Evolutionary conservation across 2,888 invertebrate genomes (phyloP), one percentile per base, ranked within the genome.

Genomic region (Xylota sylvarum): DNA sequence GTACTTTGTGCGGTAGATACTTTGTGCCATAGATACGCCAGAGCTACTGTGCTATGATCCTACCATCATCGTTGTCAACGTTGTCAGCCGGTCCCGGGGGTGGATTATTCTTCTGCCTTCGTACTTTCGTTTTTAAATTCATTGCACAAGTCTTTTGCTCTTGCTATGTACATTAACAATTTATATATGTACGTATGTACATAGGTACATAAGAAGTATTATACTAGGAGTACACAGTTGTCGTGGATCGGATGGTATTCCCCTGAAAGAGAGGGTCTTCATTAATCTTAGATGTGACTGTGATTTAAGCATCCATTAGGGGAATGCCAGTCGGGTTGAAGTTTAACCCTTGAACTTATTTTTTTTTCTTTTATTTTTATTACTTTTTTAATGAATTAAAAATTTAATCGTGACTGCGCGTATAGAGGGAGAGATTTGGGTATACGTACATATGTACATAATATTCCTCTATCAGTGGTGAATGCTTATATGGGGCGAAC

Each of bases 261-360:
- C 76, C 62, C 55, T 32, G 50, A 32, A 62, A 35, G 14, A 35
- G 72, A 56, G 73, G 67, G 52, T 67, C 74, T 81, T 82, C 82
- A 82, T 86, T 86, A 86, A 86, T 86, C 82, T 82, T 77, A 69
- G 73, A 86, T 82, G 86, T 86, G 86, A 86, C 82, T 86, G 86
- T 78, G 86, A 86, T 86, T 86, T 86, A 82, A 86, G 77, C 73
- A 86, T 82, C 82, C 77, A 86, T 86, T 86, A 86, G 73, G 78
- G 82, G 73, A 74, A 69, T 60, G 40, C 19, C 48, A 32, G 55
- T 64, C 65, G 73, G 74, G 76, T 65, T 81, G 62, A 86, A 86
- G 73, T 82, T 86, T 78, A 86, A 86, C 82, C 86, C 86, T 81
- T 86, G 82, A 86, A 82, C 86, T 78, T 86, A 64, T 62, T 58